These are phyloP conservation scores for Scyliorhinus canicula DNA, from an alignment of 2,797 vertebrate species.

Conservation along the genomic window DNA sequence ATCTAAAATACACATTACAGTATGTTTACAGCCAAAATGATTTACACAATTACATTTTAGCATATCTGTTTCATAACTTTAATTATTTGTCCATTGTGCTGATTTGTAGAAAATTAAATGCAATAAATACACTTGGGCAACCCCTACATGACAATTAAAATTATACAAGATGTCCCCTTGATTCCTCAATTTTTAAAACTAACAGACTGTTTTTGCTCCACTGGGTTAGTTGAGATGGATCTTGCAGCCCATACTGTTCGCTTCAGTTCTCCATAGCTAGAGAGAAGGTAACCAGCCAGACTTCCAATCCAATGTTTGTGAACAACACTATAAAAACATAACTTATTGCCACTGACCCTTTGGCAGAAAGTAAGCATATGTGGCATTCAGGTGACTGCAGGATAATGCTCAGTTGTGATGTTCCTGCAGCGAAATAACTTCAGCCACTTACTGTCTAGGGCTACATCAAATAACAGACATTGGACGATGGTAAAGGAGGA, in stretches of 20 bases:
- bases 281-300: background rate
- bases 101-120: background rate
- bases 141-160: background rate
- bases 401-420: background rate
- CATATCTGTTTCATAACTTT: background rate
- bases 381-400: background rate
- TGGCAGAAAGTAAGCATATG: background rate
- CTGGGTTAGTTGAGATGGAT: background rate
- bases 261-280: background rate
- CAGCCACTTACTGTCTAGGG: background rate
- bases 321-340: background rate
- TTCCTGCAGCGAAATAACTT: background rate
- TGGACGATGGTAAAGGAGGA: background rate
- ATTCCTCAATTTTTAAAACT: background rate
- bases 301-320: background rate
- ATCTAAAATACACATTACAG: background rate
- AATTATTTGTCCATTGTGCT: background rate
- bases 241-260: background rate
- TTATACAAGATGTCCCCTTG: background rate
- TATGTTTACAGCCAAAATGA: background rate
- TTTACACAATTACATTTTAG: slow-evolving; percentile 2
- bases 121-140: background rate
- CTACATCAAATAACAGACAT: background rate
- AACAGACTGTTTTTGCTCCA: background rate
- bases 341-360: background rate